phyloP scores from a whole-genome alignment of 1,140 invertebrate species.

The Rhagoletis zephyria region DNA sequence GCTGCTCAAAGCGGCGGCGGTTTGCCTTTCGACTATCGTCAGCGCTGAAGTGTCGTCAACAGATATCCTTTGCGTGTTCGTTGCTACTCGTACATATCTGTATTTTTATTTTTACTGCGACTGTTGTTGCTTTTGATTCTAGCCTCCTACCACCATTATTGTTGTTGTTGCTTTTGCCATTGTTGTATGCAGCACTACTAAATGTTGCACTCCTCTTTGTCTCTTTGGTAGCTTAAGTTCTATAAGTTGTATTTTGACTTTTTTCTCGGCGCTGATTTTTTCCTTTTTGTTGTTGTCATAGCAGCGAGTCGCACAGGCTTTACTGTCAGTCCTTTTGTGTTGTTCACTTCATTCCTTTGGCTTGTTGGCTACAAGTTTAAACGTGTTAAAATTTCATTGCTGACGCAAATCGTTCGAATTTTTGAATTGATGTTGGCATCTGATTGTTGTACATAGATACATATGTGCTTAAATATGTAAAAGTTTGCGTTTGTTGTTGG shows the following conservation, averaged over 20 bases:
- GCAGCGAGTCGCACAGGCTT: background rate
- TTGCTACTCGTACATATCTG: too few relatives aligned
- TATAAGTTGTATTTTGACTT: constrained; percentile 6
- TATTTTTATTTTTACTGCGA: background rate
- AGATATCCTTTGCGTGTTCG: constrained; percentile 46
- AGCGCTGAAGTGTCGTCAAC: constrained; percentile 31
- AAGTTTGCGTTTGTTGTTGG: background rate
- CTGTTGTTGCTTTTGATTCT: background rate
- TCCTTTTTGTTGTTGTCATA: constrained; percentile 12
- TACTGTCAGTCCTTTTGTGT: background rate
- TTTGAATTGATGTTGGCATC: constrained; percentile 46
- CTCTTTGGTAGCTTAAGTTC: background rate
- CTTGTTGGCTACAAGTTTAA: constrained; percentile 39
- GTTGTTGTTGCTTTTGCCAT: background rate
- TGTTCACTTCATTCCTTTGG: constrained; percentile 12
- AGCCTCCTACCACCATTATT: background rate
- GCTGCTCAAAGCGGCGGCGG: background rate
- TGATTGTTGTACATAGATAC: constrained; percentile 11
- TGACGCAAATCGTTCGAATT: constrained; percentile 49
- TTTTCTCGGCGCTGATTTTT: background rate
- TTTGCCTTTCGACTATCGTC: constrained; percentile 22
- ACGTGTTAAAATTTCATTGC: constrained; percentile 49
- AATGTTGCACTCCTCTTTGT: background rate
- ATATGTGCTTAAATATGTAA: too few relatives aligned
- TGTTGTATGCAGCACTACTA: too few relatives aligned